Percentiles rank a stretch among this genome's conserved stretches.
Evolutionary conservation across 2,888 invertebrate species (phyloP).

Genomic region (Syrista parreyssii): DNA sequence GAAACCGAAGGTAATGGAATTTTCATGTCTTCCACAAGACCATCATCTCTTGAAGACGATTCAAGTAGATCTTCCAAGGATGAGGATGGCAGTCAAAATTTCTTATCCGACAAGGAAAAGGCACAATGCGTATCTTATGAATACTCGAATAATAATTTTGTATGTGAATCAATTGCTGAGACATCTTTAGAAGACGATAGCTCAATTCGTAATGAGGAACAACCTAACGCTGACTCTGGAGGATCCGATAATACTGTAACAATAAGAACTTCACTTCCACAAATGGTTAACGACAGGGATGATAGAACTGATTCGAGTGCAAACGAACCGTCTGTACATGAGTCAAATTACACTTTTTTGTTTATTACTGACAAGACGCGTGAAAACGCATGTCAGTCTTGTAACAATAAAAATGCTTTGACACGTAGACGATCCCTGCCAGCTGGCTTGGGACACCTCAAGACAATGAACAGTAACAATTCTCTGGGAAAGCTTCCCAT

Average conservation of each 20-base stretch:
- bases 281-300: background rate
- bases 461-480: constrained; percentile 27
- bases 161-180: background rate
- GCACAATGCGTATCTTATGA: constrained; percentile 12
- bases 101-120: constrained; percentile 1
- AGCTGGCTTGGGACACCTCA: constrained; percentile 41
- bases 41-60: background rate
- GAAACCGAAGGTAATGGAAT: constrained; percentile 4
- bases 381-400: constrained; percentile 38
- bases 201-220: background rate
- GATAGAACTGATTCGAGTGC: constrained; percentile 9
- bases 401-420: constrained; percentile 33
- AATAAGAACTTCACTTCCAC: background rate
- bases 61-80: background rate
- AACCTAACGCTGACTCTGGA: background rate
- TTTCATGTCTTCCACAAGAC: background rate
- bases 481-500: constrained; percentile 45
- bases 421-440: constrained; percentile 52
- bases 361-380: constrained; percentile 29
- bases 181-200: constrained; percentile 1
- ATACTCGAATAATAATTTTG: background rate
- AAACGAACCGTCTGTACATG: constrained; percentile 8
- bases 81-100: constrained; percentile 23
- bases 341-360: constrained; percentile 33
- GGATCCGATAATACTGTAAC: background rate